Base-by-base conservation (phyloP, 37 sponge, comb jelly and placozoan genomes). In the Lycopodina hypogea region DNA sequence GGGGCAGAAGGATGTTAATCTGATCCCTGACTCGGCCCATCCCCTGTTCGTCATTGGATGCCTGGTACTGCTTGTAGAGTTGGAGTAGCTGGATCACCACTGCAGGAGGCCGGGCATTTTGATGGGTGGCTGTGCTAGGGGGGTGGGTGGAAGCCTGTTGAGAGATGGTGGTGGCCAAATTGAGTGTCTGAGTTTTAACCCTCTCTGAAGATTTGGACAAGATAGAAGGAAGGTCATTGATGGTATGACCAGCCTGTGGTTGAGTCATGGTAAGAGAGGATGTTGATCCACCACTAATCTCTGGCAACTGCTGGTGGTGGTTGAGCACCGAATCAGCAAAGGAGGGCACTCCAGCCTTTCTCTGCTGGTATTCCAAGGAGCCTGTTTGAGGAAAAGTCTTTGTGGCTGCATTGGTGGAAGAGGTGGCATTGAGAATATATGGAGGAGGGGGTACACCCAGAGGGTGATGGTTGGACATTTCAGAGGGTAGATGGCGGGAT, bases 31-130 rank as follows among this genome's bases (percentile, higher is more conserved):
- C 66, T 35, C 68, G 50, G 22, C 37, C 66, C 74, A 72, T 72
- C 2, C 80, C 80, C 40, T 78, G 73, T 7, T 45, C 29, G 69
- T 86, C 80, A 0, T 79, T 79, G 45, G 28, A 22, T 3, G 32
- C 22, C 53, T 78, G 75, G 56, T 64, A 79, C 32, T 86, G 80
- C 29, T 56, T 72, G 59, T 78, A 86, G 14, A 78, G 55, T n/a
- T 74, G 75, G 30, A 78, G 64, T 33, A 86, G 65, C 57, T 83
- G 83, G 2, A 83, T 9, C n/a, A 83, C 50, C 1, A 67, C 23
- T 45, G 51, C 48, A 34, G 21, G 36, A 68, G 37, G 30, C 32
- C n/a, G 7, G 37, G 37, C 36, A 68, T 30, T 45, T 12, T 45
- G 4, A 45, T 12, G 4, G 9, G 48, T 12, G 48, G 48, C 48